Conservation (phyloP, 2,113 vertebrate genomes). For the Zeus faber region DNA sequence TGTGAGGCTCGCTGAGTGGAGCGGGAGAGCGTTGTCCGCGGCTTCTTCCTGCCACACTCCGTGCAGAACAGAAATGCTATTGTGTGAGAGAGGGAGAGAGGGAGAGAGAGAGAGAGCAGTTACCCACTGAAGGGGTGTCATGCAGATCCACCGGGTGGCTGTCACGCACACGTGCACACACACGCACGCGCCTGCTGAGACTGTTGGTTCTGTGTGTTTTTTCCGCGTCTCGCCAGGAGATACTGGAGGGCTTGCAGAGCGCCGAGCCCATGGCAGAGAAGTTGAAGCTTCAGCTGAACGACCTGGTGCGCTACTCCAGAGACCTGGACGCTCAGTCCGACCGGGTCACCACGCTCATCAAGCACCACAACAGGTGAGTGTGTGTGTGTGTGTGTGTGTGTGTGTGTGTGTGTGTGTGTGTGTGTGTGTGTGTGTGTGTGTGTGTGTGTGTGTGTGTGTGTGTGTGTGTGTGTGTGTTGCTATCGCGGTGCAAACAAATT, state of each 20-base stretch:
- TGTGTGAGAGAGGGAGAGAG: too few species aligned
- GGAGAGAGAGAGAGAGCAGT: too few species aligned
- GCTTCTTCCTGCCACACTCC: conserved; percentile 64
- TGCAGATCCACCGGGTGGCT: conserved; percentile 34
- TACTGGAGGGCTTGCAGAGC: conserved; percentile 80
- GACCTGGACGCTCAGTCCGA: conserved; percentile 87
- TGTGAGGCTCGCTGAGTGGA: conserved; percentile 61
- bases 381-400: background rate
- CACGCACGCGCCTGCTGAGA: conserved; percentile 17
- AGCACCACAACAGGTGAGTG: conserved; percentile 92
- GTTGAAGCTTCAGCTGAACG: conserved; percentile 89
- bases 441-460: background rate
- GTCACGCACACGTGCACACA: conserved; percentile 20
- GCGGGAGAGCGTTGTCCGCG: conserved; percentile 61
- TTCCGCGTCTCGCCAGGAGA: conserved; percentile 74
- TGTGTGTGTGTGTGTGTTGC: background rate
- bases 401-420: conserved; percentile 1
- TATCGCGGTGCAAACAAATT: background rate
- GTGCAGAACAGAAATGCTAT: conserved; percentile 73
- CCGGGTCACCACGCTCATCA: conserved; percentile 89
- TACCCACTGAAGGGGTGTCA: conserved; percentile 46
- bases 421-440: background rate
- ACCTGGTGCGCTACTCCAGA: conserved; percentile 90
- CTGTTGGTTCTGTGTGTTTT: conserved; percentile 37
- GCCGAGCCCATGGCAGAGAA: conserved; percentile 88